Conservation (phyloP, 2,888 invertebrate genomes). For the Linnaemya tessellans region DNA sequence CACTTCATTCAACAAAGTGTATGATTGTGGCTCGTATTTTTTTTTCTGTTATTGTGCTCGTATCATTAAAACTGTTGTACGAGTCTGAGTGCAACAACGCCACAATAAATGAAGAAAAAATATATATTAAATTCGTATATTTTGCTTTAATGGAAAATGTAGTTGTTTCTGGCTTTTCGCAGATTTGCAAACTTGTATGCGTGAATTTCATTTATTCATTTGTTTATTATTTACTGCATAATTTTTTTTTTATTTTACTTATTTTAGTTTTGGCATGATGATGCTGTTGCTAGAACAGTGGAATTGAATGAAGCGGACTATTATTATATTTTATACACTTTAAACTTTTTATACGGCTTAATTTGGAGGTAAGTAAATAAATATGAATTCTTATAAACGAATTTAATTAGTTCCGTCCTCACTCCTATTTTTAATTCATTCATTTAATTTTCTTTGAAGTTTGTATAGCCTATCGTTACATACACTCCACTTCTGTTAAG, state of each 20-base stretch:
- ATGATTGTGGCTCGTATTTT: slow-evolving; percentile 62
- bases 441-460: no score
- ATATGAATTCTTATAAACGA: no score
- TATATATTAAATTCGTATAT: not conserved
- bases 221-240: slow-evolving; percentile 61
- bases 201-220: slow-evolving; percentile 54
- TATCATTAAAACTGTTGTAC: slow-evolving; percentile 45
- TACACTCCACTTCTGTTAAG: no score
- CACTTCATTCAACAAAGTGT: slow-evolving; percentile 72
- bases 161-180: slow-evolving; percentile 61
- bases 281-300: not conserved
- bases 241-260: not conserved
- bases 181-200: slow-evolving; percentile 73
- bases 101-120: slow-evolving; percentile 28
- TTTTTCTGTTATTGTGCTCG: slow-evolving; percentile 34
- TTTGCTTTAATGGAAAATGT: slow-evolving; percentile 1
- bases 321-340: not conserved
- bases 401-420: no score
- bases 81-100: slow-evolving; percentile 45
- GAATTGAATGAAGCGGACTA: not conserved
- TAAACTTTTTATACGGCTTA: not conserved
- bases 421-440: no score
- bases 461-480: no score
- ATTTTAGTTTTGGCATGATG: slow-evolving; percentile 22
- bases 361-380: not conserved